Evolutionary conservation across 2,888 invertebrate species (phyloP), one percentile per base, ranked within the genome.

Genomic region (Deilephila elpenor): DNA sequence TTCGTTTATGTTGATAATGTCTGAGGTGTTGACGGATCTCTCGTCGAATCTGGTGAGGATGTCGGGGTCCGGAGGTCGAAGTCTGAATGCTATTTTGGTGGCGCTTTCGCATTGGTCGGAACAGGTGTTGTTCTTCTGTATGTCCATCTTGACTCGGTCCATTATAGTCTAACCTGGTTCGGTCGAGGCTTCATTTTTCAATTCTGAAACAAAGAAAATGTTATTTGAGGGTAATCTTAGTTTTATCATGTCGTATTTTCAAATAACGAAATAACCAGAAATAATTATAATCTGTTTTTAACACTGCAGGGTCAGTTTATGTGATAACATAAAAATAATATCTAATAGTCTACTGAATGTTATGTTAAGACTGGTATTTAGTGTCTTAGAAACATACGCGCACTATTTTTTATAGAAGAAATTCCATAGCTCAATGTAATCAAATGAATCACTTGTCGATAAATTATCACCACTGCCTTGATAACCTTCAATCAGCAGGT

Each of bases 61-160:
- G 74, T 83, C 82, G 0, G 82, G 77, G 59, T 84, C 84, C 5
- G 84, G 84, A 4, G 86, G 84, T 72, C 82, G 79, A 5, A 86
- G 75, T 14, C 80, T 80, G 70, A 83, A 80, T 11, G 79, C 81
- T 73, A 85, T 81, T 79, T 86, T 82, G 56, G 80, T 81, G 67
- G 81, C 80, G 78, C 86, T 87, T 29, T 82, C 82, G 77, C 87
- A 87, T 70, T 83, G 79, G 71, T 81, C 76, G 51, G 78, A 73
- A 74, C 83, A 83, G 73, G 79, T 78, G 74, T 78, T 77, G 74
- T 80, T 77, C n/a, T 77, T 64, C 29, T 44, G 51, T 14, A 67
- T 67, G 5, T 67, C 67, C 67, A 67, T 67, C 44, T 67, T 51
- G 51, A 67, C 19, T 11, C 67, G 67, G 25, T 67, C 44, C 67